phyloP scores from a whole-genome alignment of 1,140 invertebrate species.

The Ostrea edulis region DNA sequence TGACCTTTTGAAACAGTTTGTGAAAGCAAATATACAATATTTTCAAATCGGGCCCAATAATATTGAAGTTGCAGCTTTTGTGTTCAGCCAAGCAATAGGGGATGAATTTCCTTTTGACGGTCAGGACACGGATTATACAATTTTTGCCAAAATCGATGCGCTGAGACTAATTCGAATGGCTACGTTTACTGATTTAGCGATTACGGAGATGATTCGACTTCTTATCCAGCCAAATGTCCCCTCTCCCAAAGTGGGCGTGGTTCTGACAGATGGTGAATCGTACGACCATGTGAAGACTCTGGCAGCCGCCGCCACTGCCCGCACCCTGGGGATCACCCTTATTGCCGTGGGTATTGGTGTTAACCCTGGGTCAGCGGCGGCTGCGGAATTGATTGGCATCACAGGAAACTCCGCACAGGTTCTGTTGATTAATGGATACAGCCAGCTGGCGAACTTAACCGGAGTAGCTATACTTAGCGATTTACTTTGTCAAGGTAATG shows the following conservation, averaged over 20 bases:
- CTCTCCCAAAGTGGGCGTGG: constrained; percentile 36
- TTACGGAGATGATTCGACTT: not conserved
- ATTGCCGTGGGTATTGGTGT: constrained; percentile 37
- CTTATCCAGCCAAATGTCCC: not conserved
- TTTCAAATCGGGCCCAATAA: constrained; percentile 28
- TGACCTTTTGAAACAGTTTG: constrained; percentile 30
- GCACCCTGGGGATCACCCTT: not conserved
- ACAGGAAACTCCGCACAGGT: constrained; percentile 17
- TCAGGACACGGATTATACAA: not conserved
- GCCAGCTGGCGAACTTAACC: constrained; percentile 27
- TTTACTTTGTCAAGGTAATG: constrained; percentile 33
- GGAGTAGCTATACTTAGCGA: not conserved
- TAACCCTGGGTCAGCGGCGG: not conserved
- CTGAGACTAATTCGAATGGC: not conserved
- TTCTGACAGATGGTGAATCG: constrained; percentile 43
- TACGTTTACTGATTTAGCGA: constrained; percentile 35
- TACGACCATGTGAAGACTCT: not conserved
- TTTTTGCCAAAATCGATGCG: not conserved
- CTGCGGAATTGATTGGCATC: not conserved
- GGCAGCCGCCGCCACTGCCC: constrained; percentile 1
- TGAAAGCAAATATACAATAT: constrained; percentile 10
- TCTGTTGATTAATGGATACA: constrained; percentile 23
- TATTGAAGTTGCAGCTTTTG: constrained; percentile 30
- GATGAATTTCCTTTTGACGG: not conserved
- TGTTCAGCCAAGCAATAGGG: not conserved